Evolutionary conservation across 2,797 vertebrate species (phyloP).

Genomic region (Jordanella pulchra): DNA sequence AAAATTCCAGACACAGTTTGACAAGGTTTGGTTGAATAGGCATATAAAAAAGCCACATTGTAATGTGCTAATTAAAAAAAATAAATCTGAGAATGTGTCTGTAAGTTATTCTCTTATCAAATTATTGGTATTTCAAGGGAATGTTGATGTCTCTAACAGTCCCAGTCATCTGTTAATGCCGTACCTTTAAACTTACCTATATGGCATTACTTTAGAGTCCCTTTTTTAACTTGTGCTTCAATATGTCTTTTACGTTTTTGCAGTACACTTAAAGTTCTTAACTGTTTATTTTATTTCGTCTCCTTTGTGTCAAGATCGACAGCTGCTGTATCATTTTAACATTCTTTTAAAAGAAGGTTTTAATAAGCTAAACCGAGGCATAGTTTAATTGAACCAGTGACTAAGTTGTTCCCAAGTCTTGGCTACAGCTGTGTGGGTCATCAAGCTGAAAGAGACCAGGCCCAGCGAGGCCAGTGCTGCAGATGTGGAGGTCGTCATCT

Average conservation of each 20-base stretch:
- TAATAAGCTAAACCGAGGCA: conserved; percentile 7
- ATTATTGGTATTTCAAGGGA: not conserved
- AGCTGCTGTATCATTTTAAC: not conserved
- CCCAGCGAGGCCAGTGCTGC: conserved; percentile 33
- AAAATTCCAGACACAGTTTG: not conserved
- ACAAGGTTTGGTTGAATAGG: too few relatives aligned
- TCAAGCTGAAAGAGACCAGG: conserved; percentile 31
- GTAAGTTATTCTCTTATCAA: too few relatives aligned
- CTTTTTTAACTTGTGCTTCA: too few relatives aligned
- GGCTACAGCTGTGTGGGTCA: conserved; percentile 55
- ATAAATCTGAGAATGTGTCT: too few relatives aligned
- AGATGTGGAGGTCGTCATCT: conserved; percentile 58
- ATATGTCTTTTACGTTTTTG: too few relatives aligned
- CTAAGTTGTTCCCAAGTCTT: conserved; percentile 4
- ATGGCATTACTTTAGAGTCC: too few relatives aligned
- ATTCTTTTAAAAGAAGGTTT: not conserved
- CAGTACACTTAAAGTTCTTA: too few relatives aligned
- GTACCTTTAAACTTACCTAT: too few relatives aligned
- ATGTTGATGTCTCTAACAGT: not conserved
- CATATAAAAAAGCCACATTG: too few relatives aligned
- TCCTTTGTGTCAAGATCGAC: not conserved
- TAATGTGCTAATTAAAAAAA: too few relatives aligned
- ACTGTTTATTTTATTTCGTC: not conserved
- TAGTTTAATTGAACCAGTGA: conserved; percentile 5
- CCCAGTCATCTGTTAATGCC: not conserved